Percentiles rank a stretch among this genome's conserved stretches.
Evolutionary conservation across 2,888 invertebrate genomes (phyloP).

Genomic region (Eupelmus urozonus): DNA sequence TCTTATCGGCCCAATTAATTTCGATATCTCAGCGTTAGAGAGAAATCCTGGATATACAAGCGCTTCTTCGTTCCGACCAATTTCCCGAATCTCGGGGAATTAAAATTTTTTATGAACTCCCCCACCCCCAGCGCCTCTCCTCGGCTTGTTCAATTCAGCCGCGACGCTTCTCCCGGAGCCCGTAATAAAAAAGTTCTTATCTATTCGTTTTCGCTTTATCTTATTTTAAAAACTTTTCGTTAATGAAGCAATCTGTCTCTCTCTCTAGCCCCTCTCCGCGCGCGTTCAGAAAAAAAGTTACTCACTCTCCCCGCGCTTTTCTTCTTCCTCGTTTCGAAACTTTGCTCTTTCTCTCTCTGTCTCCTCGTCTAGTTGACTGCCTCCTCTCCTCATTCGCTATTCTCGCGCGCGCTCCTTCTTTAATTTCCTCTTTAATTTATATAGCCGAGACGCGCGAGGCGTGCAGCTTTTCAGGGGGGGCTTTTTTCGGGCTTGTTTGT

Average conservation of each 20-base stretch:
- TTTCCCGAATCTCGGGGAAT: slow-evolving; percentile 25
- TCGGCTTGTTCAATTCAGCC: too few species aligned
- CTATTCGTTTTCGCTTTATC: slow-evolving; percentile 51
- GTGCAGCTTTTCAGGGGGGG: neutral
- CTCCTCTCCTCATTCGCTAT: slow-evolving; percentile 25
- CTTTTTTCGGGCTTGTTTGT: neutral
- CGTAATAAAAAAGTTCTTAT: slow-evolving; percentile 51
- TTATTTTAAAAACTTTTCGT: slow-evolving; percentile 58
- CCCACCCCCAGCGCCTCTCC: neutral
- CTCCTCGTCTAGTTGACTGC: neutral
- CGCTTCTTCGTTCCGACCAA: slow-evolving; percentile 22
- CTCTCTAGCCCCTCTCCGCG: slow-evolving; percentile 1
- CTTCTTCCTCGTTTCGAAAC: slow-evolving; percentile 25
- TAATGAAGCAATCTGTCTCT: slow-evolving; percentile 59
- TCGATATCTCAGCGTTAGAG: neutral
- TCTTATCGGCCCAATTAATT: slow-evolving; percentile 8
- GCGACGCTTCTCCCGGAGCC: neutral
- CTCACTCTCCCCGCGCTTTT: neutral
- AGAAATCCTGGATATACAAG: too few species aligned
- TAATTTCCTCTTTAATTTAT: slow-evolving; percentile 46
- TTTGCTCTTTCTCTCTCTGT: slow-evolving; percentile 4
- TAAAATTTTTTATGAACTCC: slow-evolving; percentile 52
- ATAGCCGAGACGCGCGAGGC: neutral
- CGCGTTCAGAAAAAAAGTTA: neutral
- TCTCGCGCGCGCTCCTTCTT: slow-evolving; percentile 18